phyloP scores from a whole-genome alignment of 2,797 vertebrate species.

The Acrossocheilus wenchowensis region DNA sequence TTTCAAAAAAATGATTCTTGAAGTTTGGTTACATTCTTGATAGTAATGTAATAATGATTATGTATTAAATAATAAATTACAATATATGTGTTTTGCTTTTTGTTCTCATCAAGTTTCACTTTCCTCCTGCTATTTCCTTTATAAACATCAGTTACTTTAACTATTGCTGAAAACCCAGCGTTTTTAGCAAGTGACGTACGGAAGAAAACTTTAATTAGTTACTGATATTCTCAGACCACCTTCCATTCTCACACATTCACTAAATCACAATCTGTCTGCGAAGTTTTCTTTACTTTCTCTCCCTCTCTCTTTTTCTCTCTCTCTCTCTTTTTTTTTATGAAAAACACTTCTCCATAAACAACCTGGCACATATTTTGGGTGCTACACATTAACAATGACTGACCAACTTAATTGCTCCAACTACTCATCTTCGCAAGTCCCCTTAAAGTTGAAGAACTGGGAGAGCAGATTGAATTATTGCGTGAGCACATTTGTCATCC shows the following conservation, averaged over 20 bases:
- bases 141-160: conserved; percentile 21
- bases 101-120: not conserved
- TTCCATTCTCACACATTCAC: conserved; percentile 79
- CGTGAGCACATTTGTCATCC: conserved; percentile 86
- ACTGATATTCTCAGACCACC: conserved; percentile 79
- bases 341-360: conserved; percentile 79
- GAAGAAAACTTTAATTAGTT: conserved; percentile 67
- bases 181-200: conserved; percentile 55
- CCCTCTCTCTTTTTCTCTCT: conserved; percentile 27
- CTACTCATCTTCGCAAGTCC: conserved; percentile 80
- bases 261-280: conserved; percentile 82
- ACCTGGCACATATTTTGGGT: conserved; percentile 81
- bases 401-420: conserved; percentile 81
- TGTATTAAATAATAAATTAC: not conserved
- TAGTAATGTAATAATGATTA: not conserved
- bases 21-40: not conserved
- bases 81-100: not conserved
- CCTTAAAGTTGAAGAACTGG: conserved; percentile 87
- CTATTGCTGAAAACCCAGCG: conserved; percentile 32
- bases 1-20: not conserved
- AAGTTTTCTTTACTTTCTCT: conserved; percentile 56
- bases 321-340: conserved; percentile 27
- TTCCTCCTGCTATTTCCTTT: not conserved
- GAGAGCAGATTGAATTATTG: conserved; percentile 88
- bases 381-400: conserved; percentile 69